Evolutionary conservation across 2,888 invertebrate genomes (phyloP).

Genomic region (Abrostola tripartita): DNA sequence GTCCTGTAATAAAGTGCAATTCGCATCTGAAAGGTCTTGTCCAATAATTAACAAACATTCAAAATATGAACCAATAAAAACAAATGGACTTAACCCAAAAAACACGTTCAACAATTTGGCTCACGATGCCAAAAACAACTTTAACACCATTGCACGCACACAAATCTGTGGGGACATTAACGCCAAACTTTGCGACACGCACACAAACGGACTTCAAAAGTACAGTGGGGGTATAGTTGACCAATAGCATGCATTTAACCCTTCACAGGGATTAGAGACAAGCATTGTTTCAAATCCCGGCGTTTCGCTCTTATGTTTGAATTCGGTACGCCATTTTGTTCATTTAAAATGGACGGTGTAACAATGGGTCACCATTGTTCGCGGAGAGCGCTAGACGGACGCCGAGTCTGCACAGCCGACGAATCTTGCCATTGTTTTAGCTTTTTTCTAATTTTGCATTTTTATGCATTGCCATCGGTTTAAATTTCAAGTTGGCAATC

Average conservation of each 20-base stretch:
- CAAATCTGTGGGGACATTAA: conserved; percentile 48
- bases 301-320: conserved; percentile 73
- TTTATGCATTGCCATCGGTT: conserved; percentile 49
- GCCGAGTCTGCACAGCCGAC: conserved; percentile 70
- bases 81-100: not conserved
- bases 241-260: conserved; percentile 87
- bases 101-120: conserved; percentile 12
- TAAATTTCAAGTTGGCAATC: conserved; percentile 41
- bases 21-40: not conserved
- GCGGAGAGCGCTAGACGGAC: conserved; percentile 70
- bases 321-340: conserved; percentile 86
- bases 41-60: not conserved
- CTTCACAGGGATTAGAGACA: conserved; percentile 80
- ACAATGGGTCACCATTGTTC: conserved; percentile 86
- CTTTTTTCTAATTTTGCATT: conserved; percentile 79
- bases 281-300: conserved; percentile 84
- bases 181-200: conserved; percentile 54
- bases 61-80: not conserved
- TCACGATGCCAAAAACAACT: conserved; percentile 24
- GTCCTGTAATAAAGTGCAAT: not conserved
- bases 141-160: conserved; percentile 44
- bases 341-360: conserved; percentile 87
- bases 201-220: conserved; percentile 39
- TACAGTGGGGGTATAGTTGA: conserved; percentile 77
- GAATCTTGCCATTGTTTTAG: conserved; percentile 82